Percentiles rank a stretch among this genome's conserved stretches.
These are phyloP conservation scores for Medauroidea extradentata DNA, from an alignment of 1,140 invertebrate species.

Conservation along the genomic window DNA sequence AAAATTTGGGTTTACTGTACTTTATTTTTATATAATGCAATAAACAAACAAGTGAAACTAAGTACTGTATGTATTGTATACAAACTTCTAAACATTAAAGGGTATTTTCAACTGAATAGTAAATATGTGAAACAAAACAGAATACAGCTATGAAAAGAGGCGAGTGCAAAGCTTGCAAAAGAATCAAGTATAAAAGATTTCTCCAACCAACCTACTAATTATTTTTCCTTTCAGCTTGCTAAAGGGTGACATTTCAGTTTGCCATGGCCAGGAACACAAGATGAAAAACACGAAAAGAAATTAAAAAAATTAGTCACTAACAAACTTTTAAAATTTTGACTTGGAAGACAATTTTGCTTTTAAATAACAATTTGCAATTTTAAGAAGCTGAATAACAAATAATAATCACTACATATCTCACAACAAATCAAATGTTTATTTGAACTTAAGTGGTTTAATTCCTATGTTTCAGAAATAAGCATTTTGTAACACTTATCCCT, in stretches of 20 bases:
- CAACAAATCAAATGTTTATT: no score
- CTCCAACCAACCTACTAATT: conserved; percentile 67
- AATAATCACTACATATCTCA: no score
- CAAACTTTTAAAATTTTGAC: no score
- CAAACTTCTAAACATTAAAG: background rate
- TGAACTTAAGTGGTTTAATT: no score
- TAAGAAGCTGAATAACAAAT: no score
- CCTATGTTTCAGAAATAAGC: no score
- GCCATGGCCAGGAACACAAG: conserved; percentile 37
- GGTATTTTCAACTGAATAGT: conserved; percentile 5
- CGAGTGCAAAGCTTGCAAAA: conserved; percentile 20
- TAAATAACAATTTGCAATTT: background rate
- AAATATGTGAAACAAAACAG: conserved; percentile 4
- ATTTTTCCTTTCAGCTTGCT: conserved; percentile 77
- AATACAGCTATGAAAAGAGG: conserved; percentile 22
- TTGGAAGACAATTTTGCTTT: no score
- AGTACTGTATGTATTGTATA: background rate
- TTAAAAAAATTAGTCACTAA: conserved; percentile 19
- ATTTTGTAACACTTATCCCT: no score
- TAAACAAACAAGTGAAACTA: no score
- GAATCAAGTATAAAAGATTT: conserved; percentile 26
- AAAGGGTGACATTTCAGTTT: conserved; percentile 43
- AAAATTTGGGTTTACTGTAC: no score
- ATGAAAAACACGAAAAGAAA: conserved; percentile 36
- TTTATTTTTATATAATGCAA: no score